Percentiles rank a stretch among this genome's conserved stretches.
Evolutionary conservation across 92 coral and sea anemone species (phyloP).

Genomic region (Meandrina meandrites): DNA sequence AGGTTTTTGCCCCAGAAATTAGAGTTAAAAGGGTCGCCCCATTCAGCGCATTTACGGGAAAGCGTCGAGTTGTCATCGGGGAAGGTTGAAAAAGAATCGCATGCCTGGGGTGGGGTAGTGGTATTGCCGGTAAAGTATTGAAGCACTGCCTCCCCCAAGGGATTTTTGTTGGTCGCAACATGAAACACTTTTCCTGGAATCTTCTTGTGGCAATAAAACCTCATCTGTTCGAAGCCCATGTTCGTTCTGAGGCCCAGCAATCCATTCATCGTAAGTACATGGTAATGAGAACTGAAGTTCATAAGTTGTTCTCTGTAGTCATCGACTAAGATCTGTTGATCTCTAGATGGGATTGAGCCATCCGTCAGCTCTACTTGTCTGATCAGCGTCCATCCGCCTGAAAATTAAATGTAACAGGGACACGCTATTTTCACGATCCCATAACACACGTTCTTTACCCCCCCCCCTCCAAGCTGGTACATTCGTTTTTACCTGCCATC

Average conservation of each 20-base stretch:
- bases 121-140: slow-evolving; percentile 2
- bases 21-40: neutral
- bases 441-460: too few relatives aligned
- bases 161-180: neutral
- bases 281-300: neutral
- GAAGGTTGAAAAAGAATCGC: slow-evolving; percentile 19
- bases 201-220: slow-evolving; percentile 10
- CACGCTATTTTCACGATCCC: too few relatives aligned
- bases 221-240: neutral
- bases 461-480: too few relatives aligned
- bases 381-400: slow-evolving; percentile 21
- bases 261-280: neutral
- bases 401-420: neutral
- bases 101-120: slow-evolving; percentile 22
- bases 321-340: neutral
- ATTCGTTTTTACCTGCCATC: too few relatives aligned
- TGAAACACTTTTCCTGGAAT: slow-evolving; percentile 13
- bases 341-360: neutral
- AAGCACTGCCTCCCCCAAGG: slow-evolving; percentile 18
- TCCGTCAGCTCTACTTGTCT: neutral
- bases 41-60: slow-evolving; percentile 3
- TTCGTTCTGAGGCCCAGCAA: neutral
- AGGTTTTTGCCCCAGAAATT: neutral
- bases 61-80: slow-evolving; percentile 19
- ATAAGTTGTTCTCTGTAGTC: slow-evolving; percentile 2